A percentile compares a stretch with the other conserved stretches of the same genome.
phyloP scores from a whole-genome alignment of 2,797 vertebrate genomes.

The Antennarius maculatus region DNA sequence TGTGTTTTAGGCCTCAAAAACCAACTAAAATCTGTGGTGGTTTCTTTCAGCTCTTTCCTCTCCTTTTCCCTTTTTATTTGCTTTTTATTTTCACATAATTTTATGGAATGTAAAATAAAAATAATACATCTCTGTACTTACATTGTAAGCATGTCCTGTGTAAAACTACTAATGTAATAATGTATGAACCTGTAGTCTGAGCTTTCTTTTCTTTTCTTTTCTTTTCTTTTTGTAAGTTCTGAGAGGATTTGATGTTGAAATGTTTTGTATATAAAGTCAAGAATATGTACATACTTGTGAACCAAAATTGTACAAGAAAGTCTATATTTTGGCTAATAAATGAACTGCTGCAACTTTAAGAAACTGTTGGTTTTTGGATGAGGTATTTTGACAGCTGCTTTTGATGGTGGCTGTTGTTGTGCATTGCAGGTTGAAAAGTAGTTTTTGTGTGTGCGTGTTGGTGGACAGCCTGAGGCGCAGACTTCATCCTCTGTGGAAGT shows the following conservation, averaged over 20 bases:
- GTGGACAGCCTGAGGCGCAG: conserved; percentile 62
- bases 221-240: conserved; percentile 83
- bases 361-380: conserved; percentile 59
- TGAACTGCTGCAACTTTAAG: conserved; percentile 96
- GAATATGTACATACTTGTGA: conserved; percentile 99
- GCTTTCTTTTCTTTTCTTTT: conserved; percentile 74
- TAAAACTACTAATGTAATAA: conserved; percentile 92
- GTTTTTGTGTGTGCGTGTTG: conserved; percentile 34
- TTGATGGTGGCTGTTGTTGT: conserved; percentile 57
- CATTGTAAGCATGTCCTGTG: conserved; percentile 98
- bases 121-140: conserved; percentile 90
- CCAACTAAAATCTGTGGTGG: conserved; percentile 86
- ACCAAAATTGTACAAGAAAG: conserved; percentile 99
- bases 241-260: conserved; percentile 90
- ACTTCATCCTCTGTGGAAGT: conserved; percentile 64
- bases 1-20: conserved; percentile 89
- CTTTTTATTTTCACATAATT: conserved; percentile 67
- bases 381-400: conserved; percentile 62
- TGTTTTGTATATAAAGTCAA: conserved; percentile 97
- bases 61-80: conserved; percentile 70
- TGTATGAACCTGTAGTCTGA: conserved; percentile 90
- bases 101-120: conserved; percentile 93
- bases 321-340: conserved; percentile 99
- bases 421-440: conserved; percentile 51
- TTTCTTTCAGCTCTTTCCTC: conserved; percentile 83